Evolutionary conservation across 2,113 vertebrate genomes (phyloP).

Genomic region (Anhinga anhinga): DNA sequence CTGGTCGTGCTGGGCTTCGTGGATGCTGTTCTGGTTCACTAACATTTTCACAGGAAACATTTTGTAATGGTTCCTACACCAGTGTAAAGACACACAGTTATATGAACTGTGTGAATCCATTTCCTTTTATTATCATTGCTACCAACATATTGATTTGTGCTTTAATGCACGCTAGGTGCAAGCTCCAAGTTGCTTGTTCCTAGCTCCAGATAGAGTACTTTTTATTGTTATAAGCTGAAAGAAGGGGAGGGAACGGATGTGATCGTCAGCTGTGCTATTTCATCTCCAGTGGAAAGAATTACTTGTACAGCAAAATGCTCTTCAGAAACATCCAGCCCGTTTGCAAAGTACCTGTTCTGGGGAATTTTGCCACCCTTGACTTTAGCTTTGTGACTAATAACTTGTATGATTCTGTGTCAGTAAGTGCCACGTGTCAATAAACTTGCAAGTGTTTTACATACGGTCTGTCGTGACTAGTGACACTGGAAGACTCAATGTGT

Average conservation of each 20-base stretch:
- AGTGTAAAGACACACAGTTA: neutral
- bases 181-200: neutral
- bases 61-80: neutral
- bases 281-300: neutral
- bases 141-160: neutral
- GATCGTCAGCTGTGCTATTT: neutral
- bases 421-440: neutral
- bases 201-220: neutral
- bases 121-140: neutral
- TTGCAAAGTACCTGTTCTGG: neutral
- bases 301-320: neutral
- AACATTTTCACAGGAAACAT: neutral
- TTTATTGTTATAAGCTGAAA: neutral
- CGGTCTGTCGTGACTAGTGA: neutral
- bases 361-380: neutral
- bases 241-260: neutral
- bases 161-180: neutral
- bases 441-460: neutral
- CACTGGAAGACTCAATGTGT: neutral
- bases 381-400: neutral
- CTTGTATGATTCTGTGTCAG: accelerated
- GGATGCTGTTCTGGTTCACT: neutral
- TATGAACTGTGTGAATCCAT: neutral
- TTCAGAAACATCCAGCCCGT: neutral
- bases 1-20: neutral